phyloP scores from a whole-genome alignment of 1,140 invertebrate genomes.

The Drosophila sechellia region DNA sequence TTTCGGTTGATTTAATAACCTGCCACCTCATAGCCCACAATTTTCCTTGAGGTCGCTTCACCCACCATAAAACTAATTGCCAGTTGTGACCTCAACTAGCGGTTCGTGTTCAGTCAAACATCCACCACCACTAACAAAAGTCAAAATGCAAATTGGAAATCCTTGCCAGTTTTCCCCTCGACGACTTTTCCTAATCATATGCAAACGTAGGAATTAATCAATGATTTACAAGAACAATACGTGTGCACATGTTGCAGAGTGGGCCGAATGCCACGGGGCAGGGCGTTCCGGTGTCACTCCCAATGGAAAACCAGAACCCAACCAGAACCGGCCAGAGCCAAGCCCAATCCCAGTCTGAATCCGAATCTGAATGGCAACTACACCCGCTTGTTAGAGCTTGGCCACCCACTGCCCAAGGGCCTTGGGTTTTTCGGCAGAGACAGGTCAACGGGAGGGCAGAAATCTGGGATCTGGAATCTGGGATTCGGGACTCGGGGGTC shows the following conservation, averaged over 20 bases:
- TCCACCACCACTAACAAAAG: slow-evolving; percentile 27
- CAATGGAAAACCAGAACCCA: slow-evolving; percentile 21
- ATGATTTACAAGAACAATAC: slow-evolving; percentile 82
- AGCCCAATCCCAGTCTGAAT: background rate
- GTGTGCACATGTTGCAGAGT: slow-evolving; percentile 71
- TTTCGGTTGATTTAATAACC: slow-evolving; percentile 7
- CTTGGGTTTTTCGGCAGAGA: slow-evolving; percentile 27
- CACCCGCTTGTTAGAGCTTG: slow-evolving; percentile 69
- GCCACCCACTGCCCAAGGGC: slow-evolving; percentile 65
- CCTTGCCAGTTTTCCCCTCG: slow-evolving; percentile 24
- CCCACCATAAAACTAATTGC: slow-evolving; percentile 39
- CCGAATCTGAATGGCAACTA: slow-evolving; percentile 19
- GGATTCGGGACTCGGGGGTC: slow-evolving; percentile 13
- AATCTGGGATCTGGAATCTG: background rate
- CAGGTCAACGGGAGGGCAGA: slow-evolving; percentile 30
- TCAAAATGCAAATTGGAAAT: slow-evolving; percentile 51
- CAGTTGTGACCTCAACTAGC: slow-evolving; percentile 32
- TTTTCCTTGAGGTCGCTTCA: slow-evolving; percentile 23
- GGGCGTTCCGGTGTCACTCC: slow-evolving; percentile 28
- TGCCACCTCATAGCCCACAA: slow-evolving; percentile 7
- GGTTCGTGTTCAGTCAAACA: slow-evolving; percentile 13
- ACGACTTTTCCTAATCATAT: slow-evolving; percentile 75
- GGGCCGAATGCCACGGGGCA: slow-evolving; percentile 36
- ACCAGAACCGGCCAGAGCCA: slow-evolving; percentile 2
- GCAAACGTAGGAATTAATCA: slow-evolving; percentile 79